Conservation (phyloP, 2,113 vertebrate genomes). For the Rhipidura dahli region DNA sequence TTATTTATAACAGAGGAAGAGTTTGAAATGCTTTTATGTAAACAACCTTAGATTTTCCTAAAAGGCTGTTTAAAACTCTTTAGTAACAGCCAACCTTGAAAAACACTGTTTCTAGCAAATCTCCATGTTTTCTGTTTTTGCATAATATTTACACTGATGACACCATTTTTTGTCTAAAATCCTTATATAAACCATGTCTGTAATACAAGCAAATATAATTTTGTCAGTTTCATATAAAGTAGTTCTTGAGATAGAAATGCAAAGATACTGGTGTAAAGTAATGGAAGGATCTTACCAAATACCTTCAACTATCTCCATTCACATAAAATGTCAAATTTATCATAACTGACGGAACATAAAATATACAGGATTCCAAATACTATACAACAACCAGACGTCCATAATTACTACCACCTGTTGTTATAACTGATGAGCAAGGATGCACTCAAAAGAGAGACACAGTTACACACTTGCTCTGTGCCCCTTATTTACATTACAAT, state of each 20-base stretch:
- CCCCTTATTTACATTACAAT: not conserved
- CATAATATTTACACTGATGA: constrained; percentile 53
- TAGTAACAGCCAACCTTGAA: constrained; percentile 28
- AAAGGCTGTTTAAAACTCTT: constrained; percentile 65
- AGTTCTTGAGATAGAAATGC: not conserved
- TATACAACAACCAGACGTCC: not conserved
- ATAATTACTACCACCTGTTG: constrained; percentile 7
- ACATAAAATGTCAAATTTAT: constrained; percentile 18
- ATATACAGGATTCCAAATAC: constrained; percentile 41
- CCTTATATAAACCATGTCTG: constrained; percentile 51
- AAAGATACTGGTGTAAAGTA: constrained; percentile 9
- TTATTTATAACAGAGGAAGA: constrained; percentile 65
- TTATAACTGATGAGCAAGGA: constrained; percentile 30
- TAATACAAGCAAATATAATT: constrained; percentile 64
- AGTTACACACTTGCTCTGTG: not conserved
- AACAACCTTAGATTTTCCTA: constrained; percentile 63
- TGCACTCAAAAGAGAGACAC: not conserved
- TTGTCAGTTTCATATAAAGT: constrained; percentile 32
- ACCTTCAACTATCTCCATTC: not conserved
- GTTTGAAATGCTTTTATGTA: constrained; percentile 71
- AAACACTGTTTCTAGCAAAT: constrained; percentile 56
- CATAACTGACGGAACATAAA: constrained; percentile 45
- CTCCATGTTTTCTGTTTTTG: constrained; percentile 50
- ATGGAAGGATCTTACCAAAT: not conserved
- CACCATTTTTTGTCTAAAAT: constrained; percentile 59